Conservation (phyloP, 1,140 invertebrate genomes). For the Spodoptera frugiperda region DNA sequence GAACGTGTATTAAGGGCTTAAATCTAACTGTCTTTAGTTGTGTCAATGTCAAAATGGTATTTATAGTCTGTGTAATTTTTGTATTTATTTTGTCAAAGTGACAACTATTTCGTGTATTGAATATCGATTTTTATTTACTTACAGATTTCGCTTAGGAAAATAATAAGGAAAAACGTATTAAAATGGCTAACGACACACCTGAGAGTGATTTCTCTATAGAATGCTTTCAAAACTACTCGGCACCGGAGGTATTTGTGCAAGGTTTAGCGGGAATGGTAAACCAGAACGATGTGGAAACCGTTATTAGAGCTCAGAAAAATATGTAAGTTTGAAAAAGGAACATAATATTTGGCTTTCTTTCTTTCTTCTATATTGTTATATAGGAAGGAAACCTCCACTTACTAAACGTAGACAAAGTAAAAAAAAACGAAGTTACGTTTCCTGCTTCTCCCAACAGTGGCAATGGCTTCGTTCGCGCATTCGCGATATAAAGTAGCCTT, state of each 20-base stretch:
- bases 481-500: no score
- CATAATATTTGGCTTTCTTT: not conserved
- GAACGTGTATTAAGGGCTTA: no score
- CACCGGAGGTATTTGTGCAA: slow-evolving; percentile 96
- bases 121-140: slow-evolving; percentile 15
- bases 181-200: slow-evolving; percentile 84
- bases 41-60: slow-evolving; percentile 7
- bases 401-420: not conserved
- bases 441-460: not conserved
- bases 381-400: no score
- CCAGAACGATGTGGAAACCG: slow-evolving; percentile 95
- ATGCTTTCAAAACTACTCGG: slow-evolving; percentile 96
- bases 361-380: no score
- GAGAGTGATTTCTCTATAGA: slow-evolving; percentile 88
- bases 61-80: not conserved
- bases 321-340: slow-evolving; percentile 89
- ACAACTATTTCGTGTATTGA: not conserved
- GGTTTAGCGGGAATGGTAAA: slow-evolving; percentile 95
- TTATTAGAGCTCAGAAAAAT: slow-evolving; percentile 96
- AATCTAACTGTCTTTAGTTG: no score
- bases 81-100: not conserved
- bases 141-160: not conserved
- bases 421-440: not conserved
- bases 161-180: slow-evolving; percentile 5
- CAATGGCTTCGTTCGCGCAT: not conserved